phyloP scores from a whole-genome alignment of 2,888 invertebrate species.

The Pristionchus arcanus region DNA sequence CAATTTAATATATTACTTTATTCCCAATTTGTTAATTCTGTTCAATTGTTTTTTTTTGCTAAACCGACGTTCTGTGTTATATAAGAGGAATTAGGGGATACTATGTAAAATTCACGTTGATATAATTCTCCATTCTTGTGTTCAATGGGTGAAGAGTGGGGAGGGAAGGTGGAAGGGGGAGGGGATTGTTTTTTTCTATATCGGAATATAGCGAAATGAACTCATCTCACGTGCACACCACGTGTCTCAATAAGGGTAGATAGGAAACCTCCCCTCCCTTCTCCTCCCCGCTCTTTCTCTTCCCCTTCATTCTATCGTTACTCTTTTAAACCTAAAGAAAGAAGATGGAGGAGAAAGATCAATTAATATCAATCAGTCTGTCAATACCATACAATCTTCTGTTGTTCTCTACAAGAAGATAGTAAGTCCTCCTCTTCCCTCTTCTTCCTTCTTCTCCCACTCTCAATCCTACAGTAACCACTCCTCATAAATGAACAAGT shows the following conservation, averaged over 20 bases:
- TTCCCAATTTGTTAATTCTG: neutral
- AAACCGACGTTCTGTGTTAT: too few species aligned
- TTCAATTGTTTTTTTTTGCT: too few species aligned
- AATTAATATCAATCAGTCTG: neutral
- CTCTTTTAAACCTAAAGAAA: neutral
- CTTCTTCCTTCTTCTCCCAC: neutral
- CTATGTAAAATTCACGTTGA: too few species aligned
- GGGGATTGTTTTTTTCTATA: neutral
- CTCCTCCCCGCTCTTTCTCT: neutral
- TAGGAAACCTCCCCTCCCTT: neutral
- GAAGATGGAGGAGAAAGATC: neutral
- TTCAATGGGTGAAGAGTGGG: neutral
- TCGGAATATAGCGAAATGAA: neutral
- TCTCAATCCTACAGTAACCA: conserved; percentile 14
- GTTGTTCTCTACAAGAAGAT: neutral
- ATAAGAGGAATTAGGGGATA: too few species aligned
- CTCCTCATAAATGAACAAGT: neutral
- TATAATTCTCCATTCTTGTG: too few species aligned
- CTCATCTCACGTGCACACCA: neutral
- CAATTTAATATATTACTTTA: neutral
- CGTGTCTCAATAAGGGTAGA: neutral
- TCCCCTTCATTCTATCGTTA: too few species aligned
- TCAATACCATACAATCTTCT: neutral
- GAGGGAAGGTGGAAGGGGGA: neutral
- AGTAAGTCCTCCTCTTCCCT: neutral